A percentile compares a stretch with the other conserved stretches of the same genome.
These are phyloP conservation scores for Nothocercus julius DNA, from an alignment of 2,113 vertebrate genomes.

Conservation along the genomic window DNA sequence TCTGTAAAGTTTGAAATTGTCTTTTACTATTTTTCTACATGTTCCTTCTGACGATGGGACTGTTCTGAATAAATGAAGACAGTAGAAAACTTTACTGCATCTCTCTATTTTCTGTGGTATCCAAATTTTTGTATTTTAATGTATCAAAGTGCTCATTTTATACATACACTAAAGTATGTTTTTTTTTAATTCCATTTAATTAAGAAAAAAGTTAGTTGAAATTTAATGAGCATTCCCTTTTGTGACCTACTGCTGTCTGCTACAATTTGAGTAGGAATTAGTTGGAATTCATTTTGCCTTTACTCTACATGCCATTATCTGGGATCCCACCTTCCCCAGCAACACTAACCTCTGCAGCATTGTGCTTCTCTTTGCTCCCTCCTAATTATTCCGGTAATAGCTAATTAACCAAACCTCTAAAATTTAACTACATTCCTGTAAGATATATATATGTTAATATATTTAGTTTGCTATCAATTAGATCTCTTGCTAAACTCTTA, in stretches of 20 bases:
- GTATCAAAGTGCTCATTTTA: background rate
- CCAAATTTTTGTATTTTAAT: background rate
- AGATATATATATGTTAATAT: background rate
- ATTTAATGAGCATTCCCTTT: conserved; percentile 26
- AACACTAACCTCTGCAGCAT: background rate
- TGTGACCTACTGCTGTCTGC: background rate
- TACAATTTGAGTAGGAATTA: conserved; percentile 11
- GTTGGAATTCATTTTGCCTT: background rate
- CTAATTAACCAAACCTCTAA: background rate
- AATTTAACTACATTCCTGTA: background rate
- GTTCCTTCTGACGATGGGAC: background rate
- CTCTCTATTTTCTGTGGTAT: background rate
- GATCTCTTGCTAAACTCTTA: background rate
- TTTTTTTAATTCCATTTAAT: background rate
- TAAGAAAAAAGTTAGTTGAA: background rate
- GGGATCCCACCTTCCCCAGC: background rate
- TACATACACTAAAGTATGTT: background rate
- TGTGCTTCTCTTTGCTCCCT: background rate
- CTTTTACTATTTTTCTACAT: background rate
- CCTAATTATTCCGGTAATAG: background rate
- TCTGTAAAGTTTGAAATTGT: background rate
- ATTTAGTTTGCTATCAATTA: background rate
- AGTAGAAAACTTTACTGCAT: background rate
- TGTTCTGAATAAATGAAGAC: background rate
- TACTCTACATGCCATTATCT: background rate